Base-by-base conservation (phyloP, 1,140 invertebrate genomes). In the Calycopis cecrops region DNA sequence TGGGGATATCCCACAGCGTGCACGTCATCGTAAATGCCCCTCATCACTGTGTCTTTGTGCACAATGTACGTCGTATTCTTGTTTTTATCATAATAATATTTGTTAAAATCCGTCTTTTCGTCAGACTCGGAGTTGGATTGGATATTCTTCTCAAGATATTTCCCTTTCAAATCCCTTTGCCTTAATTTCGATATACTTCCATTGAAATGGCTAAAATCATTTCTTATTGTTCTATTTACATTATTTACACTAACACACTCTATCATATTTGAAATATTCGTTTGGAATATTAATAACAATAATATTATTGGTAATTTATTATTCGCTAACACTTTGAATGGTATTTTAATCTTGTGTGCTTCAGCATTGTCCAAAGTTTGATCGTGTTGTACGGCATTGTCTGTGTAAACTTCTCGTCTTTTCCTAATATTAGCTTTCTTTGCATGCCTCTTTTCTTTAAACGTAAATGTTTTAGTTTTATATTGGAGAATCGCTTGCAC, bases 11-110 rank as follows among this genome's bases (percentile, higher is more conserved):
- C 79, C 9, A 81, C 81, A 4, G 91, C 71, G 48, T 89, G 86
- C 50, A 89, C 81, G 48, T 90, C 88, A 9, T 90, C 87, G 53
- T 89, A 90, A 14, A 82, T 59, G 17, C 90, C 83, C 81, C 77
- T 18, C 73, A 63, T 58, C 18, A 65, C 16, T 42, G 16, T 17
- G 12, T 53, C 37, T 44, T 42, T 44, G 28, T 54, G 21, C 49
- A 51, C 21, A 18, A 35, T 51, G 14, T 51, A 35, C 18, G 33
- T 56, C 35, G 69, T 59, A 50, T 76, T 66, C 59, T 73, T 75
- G 35, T 69, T 73, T 50, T 71, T 76, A 56, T 72, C 70, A 57
- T 69, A 76, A 35, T 77, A 72, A 53, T 73, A 75, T 68, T 80
- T 80, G 47, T 64, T 61, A 11, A 71, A 55, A 40, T 80, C 73